These are phyloP conservation scores for Agrochola lota DNA, from an alignment of 2,888 invertebrate genomes.

Conservation along the genomic window DNA sequence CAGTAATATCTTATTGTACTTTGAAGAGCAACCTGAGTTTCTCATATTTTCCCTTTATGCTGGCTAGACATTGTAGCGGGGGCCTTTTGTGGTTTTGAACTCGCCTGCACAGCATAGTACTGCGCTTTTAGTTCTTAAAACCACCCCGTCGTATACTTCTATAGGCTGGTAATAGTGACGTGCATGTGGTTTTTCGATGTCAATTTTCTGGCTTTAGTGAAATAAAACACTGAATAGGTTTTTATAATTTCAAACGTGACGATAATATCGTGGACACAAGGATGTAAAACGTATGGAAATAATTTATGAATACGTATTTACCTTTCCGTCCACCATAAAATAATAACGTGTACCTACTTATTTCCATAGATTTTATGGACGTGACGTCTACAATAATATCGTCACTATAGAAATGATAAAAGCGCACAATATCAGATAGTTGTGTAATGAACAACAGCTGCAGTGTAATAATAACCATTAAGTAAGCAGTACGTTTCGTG, in stretches of 20 bases:
- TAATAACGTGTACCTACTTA: too few species aligned
- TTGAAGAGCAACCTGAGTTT: slow-evolving; percentile 59
- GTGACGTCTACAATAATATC: too few species aligned
- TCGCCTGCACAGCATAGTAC: slow-evolving; percentile 73
- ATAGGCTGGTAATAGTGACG: slow-evolving; percentile 53
- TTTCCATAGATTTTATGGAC: too few species aligned
- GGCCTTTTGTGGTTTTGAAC: slow-evolving; percentile 85
- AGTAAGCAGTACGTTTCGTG: not conserved
- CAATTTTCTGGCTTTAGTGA: too few species aligned
- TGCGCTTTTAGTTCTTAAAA: slow-evolving; percentile 88
- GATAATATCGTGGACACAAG: not conserved
- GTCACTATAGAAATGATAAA: too few species aligned
- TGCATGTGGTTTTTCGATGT: not conserved
- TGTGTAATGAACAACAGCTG: not conserved
- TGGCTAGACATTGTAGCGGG: slow-evolving; percentile 78
- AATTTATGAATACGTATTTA: too few species aligned
- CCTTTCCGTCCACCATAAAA: too few species aligned
- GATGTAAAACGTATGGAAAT: not conserved
- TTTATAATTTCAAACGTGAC: not conserved
- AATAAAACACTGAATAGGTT: too few species aligned
- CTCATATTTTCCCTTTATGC: slow-evolving; percentile 75
- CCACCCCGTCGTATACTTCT: slow-evolving; percentile 70
- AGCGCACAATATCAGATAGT: too few species aligned
- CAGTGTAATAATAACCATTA: not conserved
- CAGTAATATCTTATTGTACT: slow-evolving; percentile 57